A percentile compares a stretch with the other conserved stretches of the same genome.
Conservation (phyloP, 2,797 vertebrate genomes). For the Hoplostethus mediterraneus region DNA sequence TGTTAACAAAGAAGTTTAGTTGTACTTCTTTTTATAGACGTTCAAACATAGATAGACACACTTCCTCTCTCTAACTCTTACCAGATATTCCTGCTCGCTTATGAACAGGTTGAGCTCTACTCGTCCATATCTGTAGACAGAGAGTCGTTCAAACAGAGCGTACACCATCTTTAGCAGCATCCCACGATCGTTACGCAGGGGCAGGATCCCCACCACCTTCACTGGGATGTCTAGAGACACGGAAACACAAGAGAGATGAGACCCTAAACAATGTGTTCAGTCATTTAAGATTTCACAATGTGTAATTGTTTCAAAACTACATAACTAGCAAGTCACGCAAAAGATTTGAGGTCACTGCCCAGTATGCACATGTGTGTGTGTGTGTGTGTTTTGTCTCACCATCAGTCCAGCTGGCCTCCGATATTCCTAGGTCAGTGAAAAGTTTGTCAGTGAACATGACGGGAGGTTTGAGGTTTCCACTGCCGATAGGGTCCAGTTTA, state of each 20-base stretch:
- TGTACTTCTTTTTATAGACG: neutral
- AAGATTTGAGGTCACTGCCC: neutral
- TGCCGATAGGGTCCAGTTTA: constrained; percentile 86
- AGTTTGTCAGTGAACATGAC: constrained; percentile 85
- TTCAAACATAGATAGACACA: neutral
- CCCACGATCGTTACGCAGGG: constrained; percentile 81
- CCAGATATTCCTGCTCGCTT: constrained; percentile 90
- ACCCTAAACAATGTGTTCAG: constrained; percentile 1
- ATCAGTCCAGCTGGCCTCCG: constrained; percentile 87
- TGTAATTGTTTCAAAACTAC: neutral
- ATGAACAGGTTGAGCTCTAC: constrained; percentile 93
- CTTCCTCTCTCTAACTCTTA: constrained; percentile 62
- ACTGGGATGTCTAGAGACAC: constrained; percentile 86
- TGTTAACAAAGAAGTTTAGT: neutral
- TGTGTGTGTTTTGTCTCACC: constrained; percentile 78
- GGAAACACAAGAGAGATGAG: neutral
- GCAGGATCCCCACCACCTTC: constrained; percentile 90
- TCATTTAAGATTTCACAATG: neutral
- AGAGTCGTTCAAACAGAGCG: constrained; percentile 86
- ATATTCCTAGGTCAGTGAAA: constrained; percentile 89
- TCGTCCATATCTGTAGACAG: constrained; percentile 92
- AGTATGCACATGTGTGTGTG: neutral
- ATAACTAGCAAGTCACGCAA: too few relatives aligned
- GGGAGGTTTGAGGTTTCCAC: constrained; percentile 80
- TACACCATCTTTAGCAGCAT: constrained; percentile 89